These are phyloP conservation scores for Drosophila lutescens DNA, from an alignment of 2,888 invertebrate species.

Conservation along the genomic window DNA sequence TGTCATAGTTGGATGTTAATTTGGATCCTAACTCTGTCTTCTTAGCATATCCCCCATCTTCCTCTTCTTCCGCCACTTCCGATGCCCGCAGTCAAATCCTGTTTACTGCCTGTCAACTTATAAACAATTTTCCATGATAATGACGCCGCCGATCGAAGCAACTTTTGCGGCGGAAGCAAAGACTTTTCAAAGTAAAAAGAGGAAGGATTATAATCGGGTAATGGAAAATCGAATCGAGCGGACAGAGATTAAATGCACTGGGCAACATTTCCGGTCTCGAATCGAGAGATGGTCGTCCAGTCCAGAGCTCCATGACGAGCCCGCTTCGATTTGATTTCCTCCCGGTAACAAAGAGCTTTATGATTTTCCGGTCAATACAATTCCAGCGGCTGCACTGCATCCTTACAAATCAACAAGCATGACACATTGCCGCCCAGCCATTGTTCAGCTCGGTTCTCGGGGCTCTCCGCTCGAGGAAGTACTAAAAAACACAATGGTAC, in stretches of 20 bases:
- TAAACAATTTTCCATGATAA: conserved; percentile 76
- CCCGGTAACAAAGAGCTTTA: conserved; percentile 73
- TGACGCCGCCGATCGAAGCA: conserved; percentile 39
- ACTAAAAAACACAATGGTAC: conserved; percentile 49
- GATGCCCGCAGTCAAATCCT: conserved; percentile 71
- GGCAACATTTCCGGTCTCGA: conserved; percentile 69
- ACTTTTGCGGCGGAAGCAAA: conserved; percentile 70
- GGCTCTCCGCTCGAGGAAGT: conserved; percentile 60
- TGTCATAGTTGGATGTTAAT: conserved; percentile 58
- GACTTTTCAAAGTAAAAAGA: conserved; percentile 42
- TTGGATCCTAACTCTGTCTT: conserved; percentile 43
- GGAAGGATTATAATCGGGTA: conserved; percentile 63
- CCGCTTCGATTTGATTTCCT: conserved; percentile 58
- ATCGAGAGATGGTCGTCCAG: conserved; percentile 37
- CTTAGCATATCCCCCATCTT: conserved; percentile 57
- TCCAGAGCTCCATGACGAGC: conserved; percentile 51
- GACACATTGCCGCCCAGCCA: conserved; percentile 67
- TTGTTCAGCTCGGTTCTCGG: conserved; percentile 19
- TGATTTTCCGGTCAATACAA: conserved; percentile 81
- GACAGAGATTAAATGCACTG: conserved; percentile 66
- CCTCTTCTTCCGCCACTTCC: conserved; percentile 10
- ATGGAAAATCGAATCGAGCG: conserved; percentile 62
- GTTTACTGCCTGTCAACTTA: conserved; percentile 80
- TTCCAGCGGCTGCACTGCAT: conserved; percentile 62
- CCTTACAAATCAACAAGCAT: conserved; percentile 81